These are phyloP conservation scores for Holothuria leucospilota DNA, from an alignment of 53 echinoderm and acorn worm species.

Conservation along the genomic window DNA sequence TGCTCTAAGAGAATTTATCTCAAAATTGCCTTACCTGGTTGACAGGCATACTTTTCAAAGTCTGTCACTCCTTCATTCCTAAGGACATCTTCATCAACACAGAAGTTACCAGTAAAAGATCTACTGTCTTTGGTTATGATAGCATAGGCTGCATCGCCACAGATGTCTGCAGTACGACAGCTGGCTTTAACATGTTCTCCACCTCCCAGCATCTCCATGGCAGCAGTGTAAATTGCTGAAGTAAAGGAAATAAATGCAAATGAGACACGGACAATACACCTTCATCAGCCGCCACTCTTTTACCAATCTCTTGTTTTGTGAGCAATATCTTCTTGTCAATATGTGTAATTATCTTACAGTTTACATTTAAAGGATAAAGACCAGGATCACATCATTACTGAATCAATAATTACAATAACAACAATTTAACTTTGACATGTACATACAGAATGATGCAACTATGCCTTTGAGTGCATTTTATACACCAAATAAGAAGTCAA, in stretches of 20 bases:
- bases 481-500: too few relatives aligned
- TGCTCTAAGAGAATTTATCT: slow-evolving; percentile 26
- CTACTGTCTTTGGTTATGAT: slow-evolving; percentile 88
- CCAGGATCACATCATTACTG: too few relatives aligned
- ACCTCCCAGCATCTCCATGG: slow-evolving; percentile 91
- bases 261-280: too few relatives aligned
- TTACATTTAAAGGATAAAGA: too few relatives aligned
- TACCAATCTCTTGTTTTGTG: too few relatives aligned
- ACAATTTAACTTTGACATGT: too few relatives aligned
- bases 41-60: slow-evolving; percentile 83
- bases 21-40: slow-evolving; percentile 63
- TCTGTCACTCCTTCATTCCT: slow-evolving; percentile 77
- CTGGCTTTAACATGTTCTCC: slow-evolving; percentile 59
- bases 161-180: slow-evolving; percentile 83
- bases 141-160: slow-evolving; percentile 86
- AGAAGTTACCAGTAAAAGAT: slow-evolving; percentile 88
- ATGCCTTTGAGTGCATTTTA: too few relatives aligned
- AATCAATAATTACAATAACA: too few relatives aligned
- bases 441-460: too few relatives aligned
- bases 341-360: too few relatives aligned
- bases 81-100: slow-evolving; percentile 85
- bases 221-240: slow-evolving; percentile 93
- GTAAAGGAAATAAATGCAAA: background rate
- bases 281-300: too few relatives aligned
- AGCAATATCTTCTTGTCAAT: too few relatives aligned